Evolutionary conservation across 1,140 invertebrate genomes (phyloP), one percentile per base, ranked within the genome.

Genomic region (Plectrocnemia conspersa): DNA sequence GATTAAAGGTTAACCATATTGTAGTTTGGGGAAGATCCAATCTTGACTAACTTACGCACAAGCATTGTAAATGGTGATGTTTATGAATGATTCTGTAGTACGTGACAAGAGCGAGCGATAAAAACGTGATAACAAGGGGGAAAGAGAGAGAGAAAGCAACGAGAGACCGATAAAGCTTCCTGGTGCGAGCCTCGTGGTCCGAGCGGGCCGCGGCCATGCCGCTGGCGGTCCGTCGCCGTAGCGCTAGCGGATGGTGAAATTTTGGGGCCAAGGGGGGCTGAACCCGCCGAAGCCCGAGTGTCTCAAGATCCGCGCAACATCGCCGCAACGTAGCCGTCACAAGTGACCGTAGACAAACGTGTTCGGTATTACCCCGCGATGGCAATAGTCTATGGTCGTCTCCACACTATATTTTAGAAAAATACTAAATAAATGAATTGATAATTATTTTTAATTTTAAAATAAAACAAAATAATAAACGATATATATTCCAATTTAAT

Each of bases 171-270:
- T 56, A 56, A 38, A 60, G 38, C 52, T 56, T 60, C 18, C 58
- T 52, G 5, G 58, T 60, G 41, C 52, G 58, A 24, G 58, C 58
- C 44, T 55, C 55, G 35, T 50, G 53, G 41, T 60, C 58, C 1
- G 52, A 38, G 18, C 16, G 15, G n/a, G 33, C 46, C 44, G 18
- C 23, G 44, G 6, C 24, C 16, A 23, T 6, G n/a, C 27, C 6
- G 6, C 27, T 6, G 6, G 27, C 27, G n/a, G n/a, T 6, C 27
- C n/a, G 27, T 29, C 6, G n/a, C 27, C 27, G n/a, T 7, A 29
- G 6, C 6, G 6, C 27, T 6, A 29, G 6, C 27, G n/a, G 27
- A n/a, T 29, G 6, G 27, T 29, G 6, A 29, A 7, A 29, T 29
- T 29, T 7, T 29, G n/a, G 6, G 27, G 35, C 10, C 35, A 16